phyloP scores from a whole-genome alignment of 2,113 vertebrate species.

The Sakesphorus luctuosus region DNA sequence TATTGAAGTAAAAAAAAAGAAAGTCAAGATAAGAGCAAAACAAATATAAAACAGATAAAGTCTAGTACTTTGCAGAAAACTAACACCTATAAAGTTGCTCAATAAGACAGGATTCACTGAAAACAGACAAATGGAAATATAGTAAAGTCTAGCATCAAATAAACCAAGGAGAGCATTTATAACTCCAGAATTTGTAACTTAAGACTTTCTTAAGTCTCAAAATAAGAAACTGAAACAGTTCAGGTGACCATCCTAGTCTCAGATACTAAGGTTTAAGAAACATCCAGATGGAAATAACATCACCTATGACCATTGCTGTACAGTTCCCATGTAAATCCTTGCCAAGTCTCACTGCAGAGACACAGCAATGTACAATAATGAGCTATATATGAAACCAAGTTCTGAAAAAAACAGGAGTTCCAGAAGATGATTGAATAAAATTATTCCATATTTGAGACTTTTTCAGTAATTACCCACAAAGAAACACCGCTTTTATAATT shows the following conservation, averaged over 20 bases:
- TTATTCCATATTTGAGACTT: not conserved
- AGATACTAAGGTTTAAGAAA: not conserved
- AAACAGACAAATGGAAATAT: not conserved
- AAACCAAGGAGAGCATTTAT: fast-evolving
- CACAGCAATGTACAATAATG: not conserved
- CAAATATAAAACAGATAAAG: not conserved
- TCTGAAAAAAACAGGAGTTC: not conserved
- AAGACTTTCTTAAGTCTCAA: not conserved
- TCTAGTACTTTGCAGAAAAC: not conserved
- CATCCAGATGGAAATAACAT: not conserved
- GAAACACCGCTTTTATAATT: not conserved
- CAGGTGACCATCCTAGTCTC: not conserved
- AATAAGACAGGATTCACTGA: not conserved
- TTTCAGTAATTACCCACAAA: not conserved
- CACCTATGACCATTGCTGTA: not conserved
- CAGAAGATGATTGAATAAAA: not conserved
- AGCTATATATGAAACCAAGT: not conserved
- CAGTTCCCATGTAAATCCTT: not conserved
- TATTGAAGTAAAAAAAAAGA: not conserved
- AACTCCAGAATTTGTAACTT: not conserved
- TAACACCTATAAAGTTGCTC: not conserved
- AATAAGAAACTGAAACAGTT: not conserved
- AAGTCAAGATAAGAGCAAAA: not conserved
- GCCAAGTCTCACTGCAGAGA: not conserved
- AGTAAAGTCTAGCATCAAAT: not conserved